Evolutionary conservation across 2,113 vertebrate species (phyloP).

Genomic region (Zapornia atra): DNA sequence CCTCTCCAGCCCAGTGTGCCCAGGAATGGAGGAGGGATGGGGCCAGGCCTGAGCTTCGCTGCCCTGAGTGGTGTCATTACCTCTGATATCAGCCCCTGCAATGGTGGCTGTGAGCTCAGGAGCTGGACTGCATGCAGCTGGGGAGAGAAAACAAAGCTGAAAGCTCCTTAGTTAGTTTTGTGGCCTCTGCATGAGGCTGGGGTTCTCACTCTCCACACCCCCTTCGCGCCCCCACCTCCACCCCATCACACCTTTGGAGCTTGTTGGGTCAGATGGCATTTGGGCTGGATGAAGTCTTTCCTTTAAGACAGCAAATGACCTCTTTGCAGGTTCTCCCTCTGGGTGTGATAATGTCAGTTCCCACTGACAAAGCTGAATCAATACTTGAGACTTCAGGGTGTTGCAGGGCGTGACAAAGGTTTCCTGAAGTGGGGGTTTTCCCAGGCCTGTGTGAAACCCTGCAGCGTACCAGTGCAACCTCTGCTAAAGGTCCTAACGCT

Average conservation of each 20-base stretch:
- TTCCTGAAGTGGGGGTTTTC: neutral
- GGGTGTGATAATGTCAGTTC: neutral
- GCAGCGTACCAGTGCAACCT: neutral
- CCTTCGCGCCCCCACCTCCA: neutral
- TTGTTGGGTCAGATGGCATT: neutral
- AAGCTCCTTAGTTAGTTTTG: neutral
- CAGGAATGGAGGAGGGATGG: neutral
- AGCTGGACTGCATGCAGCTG: neutral
- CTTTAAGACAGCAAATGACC: neutral
- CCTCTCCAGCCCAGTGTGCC: neutral
- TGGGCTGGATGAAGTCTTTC: neutral
- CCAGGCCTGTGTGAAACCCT: neutral
- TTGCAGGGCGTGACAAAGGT: neutral
- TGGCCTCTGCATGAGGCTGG: neutral
- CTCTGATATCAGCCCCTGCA: neutral
- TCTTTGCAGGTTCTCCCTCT: neutral
- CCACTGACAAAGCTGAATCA: neutral
- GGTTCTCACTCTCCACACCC: neutral
- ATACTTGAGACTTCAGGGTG: neutral
- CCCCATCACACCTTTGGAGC: neutral
- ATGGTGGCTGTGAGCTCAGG: rapidly evolving
- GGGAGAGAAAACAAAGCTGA: neutral
- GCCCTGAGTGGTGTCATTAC: neutral
- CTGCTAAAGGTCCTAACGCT: neutral
- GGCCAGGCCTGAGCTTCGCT: neutral